A percentile compares a stretch with the other conserved stretches of the same genome.
Evolutionary conservation across 2,797 vertebrate genomes (phyloP).

Genomic region (Sciurus carolinensis): DNA sequence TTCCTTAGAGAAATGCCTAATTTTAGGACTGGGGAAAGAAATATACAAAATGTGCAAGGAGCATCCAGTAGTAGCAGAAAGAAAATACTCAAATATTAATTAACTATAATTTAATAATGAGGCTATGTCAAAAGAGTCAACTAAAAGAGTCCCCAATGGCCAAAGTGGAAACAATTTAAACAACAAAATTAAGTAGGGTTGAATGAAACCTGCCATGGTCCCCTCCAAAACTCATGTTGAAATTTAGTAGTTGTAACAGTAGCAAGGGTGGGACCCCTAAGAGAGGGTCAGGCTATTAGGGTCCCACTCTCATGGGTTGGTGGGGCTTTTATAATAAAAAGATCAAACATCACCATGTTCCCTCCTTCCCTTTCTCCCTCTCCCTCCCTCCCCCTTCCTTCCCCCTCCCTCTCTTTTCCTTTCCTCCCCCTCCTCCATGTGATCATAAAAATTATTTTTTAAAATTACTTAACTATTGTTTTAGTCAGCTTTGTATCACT

Average conservation of each 20-base stretch:
- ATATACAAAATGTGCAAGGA: not conserved
- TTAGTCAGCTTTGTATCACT: too few relatives aligned
- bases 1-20: not conserved
- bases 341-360: not conserved
- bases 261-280: too few relatives aligned
- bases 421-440: not conserved
- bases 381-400: too few relatives aligned
- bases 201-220: not conserved
- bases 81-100: not conserved
- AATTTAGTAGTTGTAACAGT: not conserved
- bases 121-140: not conserved
- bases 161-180: not conserved
- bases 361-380: not conserved
- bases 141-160: not conserved
- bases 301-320: not conserved
- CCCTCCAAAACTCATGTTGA: not conserved
- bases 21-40: not conserved
- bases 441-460: not conserved
- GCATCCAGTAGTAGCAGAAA: not conserved
- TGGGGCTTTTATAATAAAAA: not conserved
- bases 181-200: not conserved
- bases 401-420: too few relatives aligned
- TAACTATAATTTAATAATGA: not conserved
- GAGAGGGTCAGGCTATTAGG: not conserved
- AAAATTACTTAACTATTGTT: not conserved